phyloP scores from a whole-genome alignment of 92 coral and sea anemone genomes.

The Phenganax subtilis region DNA sequence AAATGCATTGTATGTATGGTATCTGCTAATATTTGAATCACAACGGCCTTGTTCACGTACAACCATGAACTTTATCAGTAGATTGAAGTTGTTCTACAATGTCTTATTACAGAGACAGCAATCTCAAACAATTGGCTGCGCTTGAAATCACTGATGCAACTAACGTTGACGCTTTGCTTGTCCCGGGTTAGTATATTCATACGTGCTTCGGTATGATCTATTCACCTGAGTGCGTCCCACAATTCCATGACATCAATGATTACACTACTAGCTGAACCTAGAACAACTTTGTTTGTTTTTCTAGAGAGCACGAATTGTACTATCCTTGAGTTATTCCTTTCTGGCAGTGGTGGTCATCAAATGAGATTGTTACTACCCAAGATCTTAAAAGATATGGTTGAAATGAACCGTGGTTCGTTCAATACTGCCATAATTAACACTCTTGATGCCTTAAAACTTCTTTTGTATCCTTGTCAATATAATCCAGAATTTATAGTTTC shows the following conservation, averaged over 20 bases:
- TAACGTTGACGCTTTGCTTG: constrained; percentile 54
- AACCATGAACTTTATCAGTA: no score
- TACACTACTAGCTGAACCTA: no score
- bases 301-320: constrained; percentile 74
- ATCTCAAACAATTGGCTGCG: constrained; percentile 88
- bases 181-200: constrained; percentile 42
- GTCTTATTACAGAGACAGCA: constrained; percentile 64
- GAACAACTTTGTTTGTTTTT: not conserved
- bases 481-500: not conserved
- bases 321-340: constrained; percentile 66
- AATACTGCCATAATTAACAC: constrained; percentile 70
- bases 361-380: constrained; percentile 55
- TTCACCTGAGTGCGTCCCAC: no score
- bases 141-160: constrained; percentile 79
- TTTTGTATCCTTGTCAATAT: constrained; percentile 69
- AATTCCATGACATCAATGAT: no score
- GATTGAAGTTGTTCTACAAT: no score
- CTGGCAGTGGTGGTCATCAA: constrained; percentile 74
- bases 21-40: not conserved
- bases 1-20: constrained; percentile 76
- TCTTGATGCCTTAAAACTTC: constrained; percentile 59
- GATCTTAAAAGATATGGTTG: constrained; percentile 50
- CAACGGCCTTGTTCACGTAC: not conserved
- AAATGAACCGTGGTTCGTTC: constrained; percentile 39
- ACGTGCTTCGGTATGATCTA: no score